Evolutionary conservation across 1,140 invertebrate genomes (phyloP).

Genomic region (Oryctes rhinoceros): DNA sequence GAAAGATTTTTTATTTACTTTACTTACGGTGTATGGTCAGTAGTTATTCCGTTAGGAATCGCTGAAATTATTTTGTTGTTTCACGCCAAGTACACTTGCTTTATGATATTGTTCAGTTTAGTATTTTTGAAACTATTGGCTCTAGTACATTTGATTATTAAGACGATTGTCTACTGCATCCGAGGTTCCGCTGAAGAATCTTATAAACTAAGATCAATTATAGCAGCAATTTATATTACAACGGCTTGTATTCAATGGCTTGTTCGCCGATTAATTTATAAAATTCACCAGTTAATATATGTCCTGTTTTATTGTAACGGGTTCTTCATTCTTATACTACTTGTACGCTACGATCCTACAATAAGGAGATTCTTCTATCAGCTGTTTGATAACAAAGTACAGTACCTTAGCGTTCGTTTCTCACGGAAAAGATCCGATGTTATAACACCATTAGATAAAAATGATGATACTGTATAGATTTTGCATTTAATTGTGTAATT

Average conservation of each 20-base stretch:
- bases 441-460: background rate
- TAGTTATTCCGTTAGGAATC: background rate
- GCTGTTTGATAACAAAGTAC: background rate
- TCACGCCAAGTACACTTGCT: background rate
- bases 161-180: background rate
- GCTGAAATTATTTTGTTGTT: background rate
- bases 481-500: too few relatives aligned
- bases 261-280: background rate
- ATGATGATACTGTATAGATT: background rate
- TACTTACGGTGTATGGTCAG: too few relatives aligned
- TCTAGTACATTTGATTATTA: background rate
- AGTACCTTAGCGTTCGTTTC: background rate
- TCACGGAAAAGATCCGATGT: background rate
- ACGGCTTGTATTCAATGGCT: background rate
- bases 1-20: background rate
- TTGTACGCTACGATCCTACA: background rate
- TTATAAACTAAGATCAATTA: background rate
- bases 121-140: background rate
- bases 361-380: background rate
- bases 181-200: constrained; percentile 3
- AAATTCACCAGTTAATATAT: background rate
- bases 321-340: background rate
- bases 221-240: background rate
- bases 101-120: background rate
- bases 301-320: background rate